phyloP scores from a whole-genome alignment of 2,113 vertebrate species.

The Periophthalmus modestus region DNA sequence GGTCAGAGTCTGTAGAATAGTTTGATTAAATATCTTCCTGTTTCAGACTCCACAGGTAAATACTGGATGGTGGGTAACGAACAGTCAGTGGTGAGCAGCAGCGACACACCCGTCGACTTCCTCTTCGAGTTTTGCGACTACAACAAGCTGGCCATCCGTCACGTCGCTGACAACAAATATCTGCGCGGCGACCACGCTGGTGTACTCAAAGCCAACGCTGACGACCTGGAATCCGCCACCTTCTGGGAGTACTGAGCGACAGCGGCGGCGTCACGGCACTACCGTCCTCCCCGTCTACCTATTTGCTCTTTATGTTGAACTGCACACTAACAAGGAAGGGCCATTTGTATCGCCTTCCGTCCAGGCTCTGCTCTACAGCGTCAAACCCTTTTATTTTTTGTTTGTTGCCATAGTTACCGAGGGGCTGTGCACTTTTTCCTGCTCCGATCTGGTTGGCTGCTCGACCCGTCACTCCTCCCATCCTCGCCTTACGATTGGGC shows the following conservation, averaged over 20 bases:
- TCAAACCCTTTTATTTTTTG: conserved; percentile 31
- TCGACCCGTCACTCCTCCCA: conserved; percentile 43
- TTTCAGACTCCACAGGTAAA: conserved; percentile 91
- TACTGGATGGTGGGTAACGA: conserved; percentile 96
- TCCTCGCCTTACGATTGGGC: conserved; percentile 50
- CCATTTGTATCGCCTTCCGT: conserved; percentile 14
- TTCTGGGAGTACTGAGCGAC: conserved; percentile 93
- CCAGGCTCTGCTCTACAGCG: conserved; percentile 52
- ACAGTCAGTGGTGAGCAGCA: conserved; percentile 93
- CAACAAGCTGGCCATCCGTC: conserved; percentile 95
- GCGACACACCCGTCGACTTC: conserved; percentile 90
- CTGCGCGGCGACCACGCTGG: conserved; percentile 96
- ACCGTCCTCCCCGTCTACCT: conserved; percentile 26
- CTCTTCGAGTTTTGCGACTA: conserved; percentile 97
- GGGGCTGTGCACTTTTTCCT: conserved; percentile 67
- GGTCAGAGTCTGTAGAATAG: not conserved
- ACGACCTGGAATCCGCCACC: conserved; percentile 88
- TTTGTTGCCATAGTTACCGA: conserved; percentile 72
- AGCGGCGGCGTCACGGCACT: conserved; percentile 7
- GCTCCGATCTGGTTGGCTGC: conserved; percentile 63
- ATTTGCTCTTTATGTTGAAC: conserved; percentile 50
- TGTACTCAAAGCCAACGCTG: conserved; percentile 92
- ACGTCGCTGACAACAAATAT: conserved; percentile 84
- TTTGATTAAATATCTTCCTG: not conserved
- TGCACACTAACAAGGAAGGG: conserved; percentile 58